Conservation (phyloP, 2,888 invertebrate genomes). For the Protophormia terraenovae region DNA sequence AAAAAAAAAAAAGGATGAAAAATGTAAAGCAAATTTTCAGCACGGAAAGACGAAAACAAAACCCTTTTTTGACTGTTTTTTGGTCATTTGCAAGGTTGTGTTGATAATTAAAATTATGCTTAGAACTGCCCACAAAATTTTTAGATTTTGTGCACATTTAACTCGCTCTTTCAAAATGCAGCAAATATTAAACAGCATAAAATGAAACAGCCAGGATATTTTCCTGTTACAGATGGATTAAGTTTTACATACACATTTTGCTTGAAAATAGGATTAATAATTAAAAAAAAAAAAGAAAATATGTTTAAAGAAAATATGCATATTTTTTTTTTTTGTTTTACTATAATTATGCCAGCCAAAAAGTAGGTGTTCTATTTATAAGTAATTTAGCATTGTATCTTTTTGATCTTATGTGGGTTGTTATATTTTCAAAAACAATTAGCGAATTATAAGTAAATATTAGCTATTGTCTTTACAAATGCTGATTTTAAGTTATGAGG, state of each 20-base stretch:
- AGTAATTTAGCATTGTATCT: not conserved
- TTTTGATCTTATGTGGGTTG: not conserved
- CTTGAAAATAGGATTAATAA: slow-evolving; percentile 23
- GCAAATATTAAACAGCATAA: no score
- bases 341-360: not conserved
- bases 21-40: not conserved
- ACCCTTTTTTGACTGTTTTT: slow-evolving; percentile 32
- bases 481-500: not conserved
- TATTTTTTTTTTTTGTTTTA: not conserved
- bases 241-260: not conserved
- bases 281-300: no score
- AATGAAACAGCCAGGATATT: no score
- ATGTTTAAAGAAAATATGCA: not conserved
- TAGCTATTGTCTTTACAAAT: not conserved
- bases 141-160: not conserved
- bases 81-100: slow-evolving; percentile 64
- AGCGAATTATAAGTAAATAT: not conserved
- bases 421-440: not conserved
- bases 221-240: not conserved
- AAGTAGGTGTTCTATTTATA: slow-evolving; percentile 30
- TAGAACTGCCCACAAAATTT: slow-evolving; percentile 70
- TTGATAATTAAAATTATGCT: slow-evolving; percentile 72
- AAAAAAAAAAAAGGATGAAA: no score
- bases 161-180: not conserved
- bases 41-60: not conserved